Conservation (phyloP, 2,888 invertebrate genomes). For the Spicauda simplicius region DNA sequence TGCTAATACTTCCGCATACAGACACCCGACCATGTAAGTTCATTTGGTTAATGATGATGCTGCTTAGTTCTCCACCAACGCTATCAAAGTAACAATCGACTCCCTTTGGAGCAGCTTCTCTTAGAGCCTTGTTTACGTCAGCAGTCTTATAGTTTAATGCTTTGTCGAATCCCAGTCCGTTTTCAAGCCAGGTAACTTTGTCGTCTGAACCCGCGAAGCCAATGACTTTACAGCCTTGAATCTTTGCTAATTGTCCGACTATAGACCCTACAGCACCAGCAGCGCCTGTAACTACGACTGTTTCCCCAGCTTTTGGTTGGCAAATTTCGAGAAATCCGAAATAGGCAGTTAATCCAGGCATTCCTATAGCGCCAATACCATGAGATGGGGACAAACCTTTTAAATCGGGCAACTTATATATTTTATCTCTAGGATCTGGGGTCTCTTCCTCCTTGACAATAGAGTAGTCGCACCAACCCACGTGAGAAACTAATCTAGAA, state of each 20-base stretch:
- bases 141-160: constrained; percentile 89
- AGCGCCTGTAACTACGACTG: constrained; percentile 87
- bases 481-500: constrained; percentile 78
- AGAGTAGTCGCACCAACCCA: constrained; percentile 82
- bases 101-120: constrained; percentile 86
- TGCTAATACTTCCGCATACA: constrained; percentile 64
- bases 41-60: constrained; percentile 84
- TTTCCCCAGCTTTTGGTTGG: constrained; percentile 87
- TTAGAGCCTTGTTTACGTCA: constrained; percentile 77
- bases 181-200: constrained; percentile 87
- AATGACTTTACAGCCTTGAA: constrained; percentile 84
- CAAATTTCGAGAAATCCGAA: constrained; percentile 88
- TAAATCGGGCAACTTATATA: constrained; percentile 74
- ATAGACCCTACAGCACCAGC: constrained; percentile 89
- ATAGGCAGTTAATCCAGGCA: constrained; percentile 88
- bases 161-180: constrained; percentile 87
- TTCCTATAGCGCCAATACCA: constrained; percentile 84
- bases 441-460: constrained; percentile 34
- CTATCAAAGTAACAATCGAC: constrained; percentile 91
- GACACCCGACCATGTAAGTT: constrained; percentile 60
- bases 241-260: constrained; percentile 90
- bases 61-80: constrained; percentile 87
- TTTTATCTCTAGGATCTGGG: constrained; percentile 47
- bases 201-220: constrained; percentile 88
- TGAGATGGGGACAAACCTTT: constrained; percentile 76